These are phyloP conservation scores for Neopipo cinnamomea DNA, from an alignment of 2,113 vertebrate species.

Conservation along the genomic window DNA sequence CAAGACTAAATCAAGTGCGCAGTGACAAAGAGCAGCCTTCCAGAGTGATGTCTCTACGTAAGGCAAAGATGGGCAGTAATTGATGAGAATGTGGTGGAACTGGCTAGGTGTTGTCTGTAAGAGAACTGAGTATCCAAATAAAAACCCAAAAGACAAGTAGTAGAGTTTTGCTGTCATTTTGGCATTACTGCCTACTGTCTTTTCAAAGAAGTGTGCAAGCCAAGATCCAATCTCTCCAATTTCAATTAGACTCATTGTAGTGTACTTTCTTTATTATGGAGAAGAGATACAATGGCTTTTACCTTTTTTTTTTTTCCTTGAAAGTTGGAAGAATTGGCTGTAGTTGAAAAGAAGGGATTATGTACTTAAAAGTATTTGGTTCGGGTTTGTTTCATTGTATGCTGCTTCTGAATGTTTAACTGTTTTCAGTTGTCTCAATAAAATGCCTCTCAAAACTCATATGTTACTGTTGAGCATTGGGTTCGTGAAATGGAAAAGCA, in stretches of 20 bases:
- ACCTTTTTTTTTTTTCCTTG: constrained; percentile 39
- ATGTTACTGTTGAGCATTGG: background rate
- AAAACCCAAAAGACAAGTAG: constrained; percentile 67
- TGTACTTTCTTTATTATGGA: constrained; percentile 71
- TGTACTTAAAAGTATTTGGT: constrained; percentile 68
- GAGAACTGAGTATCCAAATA: constrained; percentile 41
- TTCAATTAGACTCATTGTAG: constrained; percentile 71
- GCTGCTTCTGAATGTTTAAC: constrained; percentile 72
- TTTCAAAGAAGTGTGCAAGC: constrained; percentile 70
- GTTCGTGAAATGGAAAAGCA: constrained; percentile 30
- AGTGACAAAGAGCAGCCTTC: constrained; percentile 68
- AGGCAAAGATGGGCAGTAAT: constrained; percentile 70
- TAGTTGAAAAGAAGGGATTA: constrained; percentile 64
- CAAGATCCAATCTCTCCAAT: constrained; percentile 65
- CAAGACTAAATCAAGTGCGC: constrained; percentile 61
- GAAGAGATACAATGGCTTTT: constrained; percentile 70
- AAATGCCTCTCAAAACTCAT: constrained; percentile 67
- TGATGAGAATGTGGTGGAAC: constrained; percentile 63
- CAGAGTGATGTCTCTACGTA: constrained; percentile 56
- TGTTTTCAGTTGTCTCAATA: constrained; percentile 87
- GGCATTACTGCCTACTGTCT: constrained; percentile 79
- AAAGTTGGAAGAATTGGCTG: constrained; percentile 58
- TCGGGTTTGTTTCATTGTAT: constrained; percentile 75
- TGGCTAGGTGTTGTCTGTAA: constrained; percentile 62
- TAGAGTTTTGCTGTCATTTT: constrained; percentile 73